Evolutionary conservation across 2,113 vertebrate species (phyloP), one percentile per base, ranked within the genome.

Genomic region (Perccottus glenii): DNA sequence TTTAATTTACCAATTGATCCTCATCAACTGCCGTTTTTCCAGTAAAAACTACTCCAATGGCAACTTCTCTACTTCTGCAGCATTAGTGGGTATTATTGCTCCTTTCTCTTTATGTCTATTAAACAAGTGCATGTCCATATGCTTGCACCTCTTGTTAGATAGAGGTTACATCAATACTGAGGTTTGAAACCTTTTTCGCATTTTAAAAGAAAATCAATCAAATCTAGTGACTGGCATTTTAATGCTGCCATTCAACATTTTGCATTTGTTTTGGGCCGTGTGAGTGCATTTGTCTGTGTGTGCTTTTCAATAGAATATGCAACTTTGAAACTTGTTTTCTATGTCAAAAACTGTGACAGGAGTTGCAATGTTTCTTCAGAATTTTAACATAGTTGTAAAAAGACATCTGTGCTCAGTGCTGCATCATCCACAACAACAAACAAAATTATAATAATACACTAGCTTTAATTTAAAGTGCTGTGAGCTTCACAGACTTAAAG

Each of bases 1-100:
- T 89, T 72, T 87, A 64, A 90, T 91, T 87, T 85, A 79, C 78
- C 82, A 87, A 87, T 87, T 90, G 87, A 91, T 87, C 85, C 57
- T 49, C 64, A 86, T 86, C 85, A 87, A 59, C 62, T 75, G 60
- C 65, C 66, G 79, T 86, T 86, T 75, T 82, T 71, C 49, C 33
- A 42, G 51, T 51, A 56, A 19, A 84, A 47, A 35, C 63, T 61
- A 53, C n/a, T 47, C 48, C 44, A 72, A 12, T 19, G 61, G 67
- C 57, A 50, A 36, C 46, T 69, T 62, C 48, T 38, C 38, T 64
- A 2, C 33, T 51, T 79, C 47, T 38, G 11, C 3, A n/a, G n/a
- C n/a, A n/a, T n/a, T n/a, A n/a, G n/a, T n/a, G n/a, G n/a, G n/a
- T n/a, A 3, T 27, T 27, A 27, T 27, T 27, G 19, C 32, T 60